These are phyloP conservation scores for Psittacara wagleri DNA, from an alignment of 2,113 vertebrate species.

Conservation along the genomic window DNA sequence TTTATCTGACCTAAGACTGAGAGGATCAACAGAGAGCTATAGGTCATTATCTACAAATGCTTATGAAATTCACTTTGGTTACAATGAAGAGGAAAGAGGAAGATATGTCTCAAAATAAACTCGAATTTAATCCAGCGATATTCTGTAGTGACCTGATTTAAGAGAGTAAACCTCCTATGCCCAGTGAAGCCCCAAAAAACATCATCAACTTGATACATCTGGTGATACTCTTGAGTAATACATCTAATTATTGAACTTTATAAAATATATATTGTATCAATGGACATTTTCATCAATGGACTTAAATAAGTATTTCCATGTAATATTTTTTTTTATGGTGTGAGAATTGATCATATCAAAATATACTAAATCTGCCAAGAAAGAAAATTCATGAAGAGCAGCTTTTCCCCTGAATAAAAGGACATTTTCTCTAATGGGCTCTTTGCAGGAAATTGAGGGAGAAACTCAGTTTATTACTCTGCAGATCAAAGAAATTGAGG, in stretches of 20 bases:
- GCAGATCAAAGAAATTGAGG: background rate
- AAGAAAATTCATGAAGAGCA: background rate
- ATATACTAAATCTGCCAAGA: background rate
- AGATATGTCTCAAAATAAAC: constrained; percentile 40
- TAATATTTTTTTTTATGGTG: background rate
- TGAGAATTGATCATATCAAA: background rate
- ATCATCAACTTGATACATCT: background rate
- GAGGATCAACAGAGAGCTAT: background rate
- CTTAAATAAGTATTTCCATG: background rate
- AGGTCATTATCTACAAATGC: constrained; percentile 41
- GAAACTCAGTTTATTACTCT: background rate
- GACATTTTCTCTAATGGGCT: background rate
- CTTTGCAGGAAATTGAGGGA: background rate
- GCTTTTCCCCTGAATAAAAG: background rate
- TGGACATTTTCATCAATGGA: background rate
- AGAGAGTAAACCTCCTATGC: background rate
- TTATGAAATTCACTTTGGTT: constrained; percentile 33
- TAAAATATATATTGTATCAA: background rate
- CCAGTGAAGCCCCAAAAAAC: background rate
- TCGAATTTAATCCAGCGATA: background rate
- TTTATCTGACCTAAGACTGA: background rate
- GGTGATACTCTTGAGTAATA: background rate
- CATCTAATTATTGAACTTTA: background rate
- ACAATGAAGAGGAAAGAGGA: background rate
- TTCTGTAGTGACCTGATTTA: background rate